phyloP scores from a whole-genome alignment of 53 echinoderm and acorn worm species.

The Astropecten irregularis region DNA sequence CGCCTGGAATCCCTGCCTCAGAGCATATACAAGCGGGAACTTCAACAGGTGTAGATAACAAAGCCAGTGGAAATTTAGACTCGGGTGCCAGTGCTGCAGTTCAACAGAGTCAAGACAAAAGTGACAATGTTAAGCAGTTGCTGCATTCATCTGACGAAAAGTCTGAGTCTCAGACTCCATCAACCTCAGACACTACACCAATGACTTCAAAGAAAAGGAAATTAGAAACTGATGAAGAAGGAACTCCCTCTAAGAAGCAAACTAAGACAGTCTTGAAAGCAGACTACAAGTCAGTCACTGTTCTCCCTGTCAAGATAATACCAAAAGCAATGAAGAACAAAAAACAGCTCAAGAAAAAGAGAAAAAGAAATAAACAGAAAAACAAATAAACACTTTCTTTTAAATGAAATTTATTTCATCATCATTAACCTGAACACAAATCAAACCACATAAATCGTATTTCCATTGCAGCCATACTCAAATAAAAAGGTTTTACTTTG shows the following conservation, averaged over 20 bases:
- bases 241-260: not conserved
- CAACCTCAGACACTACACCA: too few relatives aligned
- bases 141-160: not conserved
- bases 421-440: too few relatives aligned
- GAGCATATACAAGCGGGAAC: constrained; percentile 17
- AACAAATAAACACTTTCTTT: not conserved
- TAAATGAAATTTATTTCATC: too few relatives aligned
- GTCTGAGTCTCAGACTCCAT: not conserved
- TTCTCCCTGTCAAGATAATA: constrained; percentile 61
- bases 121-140: not conserved
- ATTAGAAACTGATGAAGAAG: not conserved
- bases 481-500: too few relatives aligned
- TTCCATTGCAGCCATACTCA: too few relatives aligned
- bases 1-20: not conserved
- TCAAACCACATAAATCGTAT: too few relatives aligned
- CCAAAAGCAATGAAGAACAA: constrained; percentile 60
- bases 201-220: not conserved
- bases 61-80: not conserved
- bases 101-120: not conserved
- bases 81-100: constrained; percentile 4
- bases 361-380: constrained; percentile 45
- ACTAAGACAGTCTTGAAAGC: constrained; percentile 8
- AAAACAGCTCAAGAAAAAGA: constrained; percentile 56
- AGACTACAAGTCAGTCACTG: constrained; percentile 15
- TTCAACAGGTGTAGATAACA: not conserved